Evolutionary conservation across 2,113 vertebrate species (phyloP).

Genomic region (Zosterops japonicus): DNA sequence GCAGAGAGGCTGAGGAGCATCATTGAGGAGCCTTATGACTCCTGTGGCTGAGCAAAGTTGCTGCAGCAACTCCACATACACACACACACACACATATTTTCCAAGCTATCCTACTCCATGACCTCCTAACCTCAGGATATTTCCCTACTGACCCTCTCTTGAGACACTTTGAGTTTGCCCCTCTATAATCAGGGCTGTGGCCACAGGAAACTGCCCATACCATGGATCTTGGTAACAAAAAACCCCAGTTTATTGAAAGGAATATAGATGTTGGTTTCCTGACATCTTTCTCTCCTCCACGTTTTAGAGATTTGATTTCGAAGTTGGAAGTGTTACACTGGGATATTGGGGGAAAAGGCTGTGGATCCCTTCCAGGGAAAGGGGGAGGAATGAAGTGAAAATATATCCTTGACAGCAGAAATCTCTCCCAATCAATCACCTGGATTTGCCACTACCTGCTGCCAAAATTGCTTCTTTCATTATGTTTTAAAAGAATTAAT

Average conservation of each 20-base stretch:
- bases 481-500: not conserved
- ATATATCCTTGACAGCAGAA: not conserved
- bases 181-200: not conserved
- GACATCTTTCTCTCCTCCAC: not conserved
- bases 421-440: not conserved
- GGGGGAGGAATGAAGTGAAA: not conserved
- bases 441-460: not conserved
- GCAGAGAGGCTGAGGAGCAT: not conserved
- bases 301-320: not conserved
- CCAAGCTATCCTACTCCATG: not conserved
- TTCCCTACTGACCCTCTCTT: not conserved
- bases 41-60: not conserved
- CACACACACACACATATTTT: fast-evolving
- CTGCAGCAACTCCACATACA: not conserved
- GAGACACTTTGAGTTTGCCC: not conserved
- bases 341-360: not conserved
- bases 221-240: not conserved
- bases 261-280: not conserved
- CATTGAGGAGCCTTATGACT: not conserved
- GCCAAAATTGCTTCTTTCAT: not conserved
- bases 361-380: fast-evolving
- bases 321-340: not conserved
- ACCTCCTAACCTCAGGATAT: not conserved
- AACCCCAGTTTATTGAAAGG: not conserved
- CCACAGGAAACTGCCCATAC: no score